Base-by-base conservation (phyloP, 2,113 vertebrate genomes). In the Sander vitreus region DNA sequence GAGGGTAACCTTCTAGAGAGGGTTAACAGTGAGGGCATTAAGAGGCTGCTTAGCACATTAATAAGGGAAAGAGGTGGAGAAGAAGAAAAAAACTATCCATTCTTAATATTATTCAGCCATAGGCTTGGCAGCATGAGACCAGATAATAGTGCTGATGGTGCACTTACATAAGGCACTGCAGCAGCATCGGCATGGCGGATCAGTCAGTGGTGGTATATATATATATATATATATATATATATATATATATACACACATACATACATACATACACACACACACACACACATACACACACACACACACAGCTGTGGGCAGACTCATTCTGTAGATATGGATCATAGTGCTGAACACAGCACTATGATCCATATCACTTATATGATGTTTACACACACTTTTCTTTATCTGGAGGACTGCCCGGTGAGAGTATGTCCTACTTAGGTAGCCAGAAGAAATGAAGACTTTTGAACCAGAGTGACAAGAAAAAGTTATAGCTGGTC, bases 161-260 rank as follows among this genome's bases (percentile, higher is more conserved):
- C 64, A 76, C 81, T 93, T 93, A 85, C 69, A 83, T 93, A 90
- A 94, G 77, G 70, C 70, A 86, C 85, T 89, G 90, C 89, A 87
- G 91, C 84, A 88, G 78, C 50, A 70, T 21, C 12, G 21, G 73
- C 47, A 55, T 76, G 80, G 84, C 15, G 3, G 66, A 73, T 72
- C 84, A 69, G 80, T 76, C 68, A 85, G 25, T 59, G 73, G 85
- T 76, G 57, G 62, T 73, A 33, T 33, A 33, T 33, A 30, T 30
- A 4, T 30, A 30, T 67, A 23, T 69, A 60, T 47, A 23, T 57
- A 4, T 15, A 25, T 45, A 39, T 67, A 58, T n/a, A 73, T 63
- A 33, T 33, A 48, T 30, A 73, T 45, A 6, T 33, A 64, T 6
- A 74, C 23, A 54, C 23, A 48, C n/a, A 76, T 13, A 39, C 27